Evolutionary conservation across 2,888 invertebrate species (phyloP).

Genomic region (Platynereis dumerilii): DNA sequence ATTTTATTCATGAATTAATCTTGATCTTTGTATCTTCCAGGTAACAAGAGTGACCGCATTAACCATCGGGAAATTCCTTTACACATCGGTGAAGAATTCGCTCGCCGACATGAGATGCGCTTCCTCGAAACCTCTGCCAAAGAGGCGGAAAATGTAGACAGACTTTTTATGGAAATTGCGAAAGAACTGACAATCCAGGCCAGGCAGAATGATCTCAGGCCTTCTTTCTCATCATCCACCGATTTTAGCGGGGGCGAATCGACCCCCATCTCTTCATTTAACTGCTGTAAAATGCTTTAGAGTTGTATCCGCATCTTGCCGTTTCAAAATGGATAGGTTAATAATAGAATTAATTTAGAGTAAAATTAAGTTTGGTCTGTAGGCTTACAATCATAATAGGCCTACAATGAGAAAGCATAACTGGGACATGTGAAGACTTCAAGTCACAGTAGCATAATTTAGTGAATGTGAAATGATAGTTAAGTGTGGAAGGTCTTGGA

Average conservation of each 20-base stretch:
- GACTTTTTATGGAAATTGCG: slow-evolving; percentile 95
- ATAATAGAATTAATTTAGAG: too few species aligned
- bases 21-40: slow-evolving; percentile 67
- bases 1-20: too few species aligned
- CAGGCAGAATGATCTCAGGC: slow-evolving; percentile 31
- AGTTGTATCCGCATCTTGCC: too few species aligned
- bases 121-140: slow-evolving; percentile 98
- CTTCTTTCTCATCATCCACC: slow-evolving; percentile 25
- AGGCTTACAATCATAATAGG: too few species aligned
- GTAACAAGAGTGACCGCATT: slow-evolving; percentile 96
- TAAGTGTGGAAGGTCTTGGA: too few species aligned
- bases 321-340: too few species aligned
- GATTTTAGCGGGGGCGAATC: slow-evolving; percentile 29
- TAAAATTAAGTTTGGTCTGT: too few species aligned
- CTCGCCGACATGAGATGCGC: slow-evolving; percentile 89
- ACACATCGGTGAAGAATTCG: slow-evolving; percentile 92
- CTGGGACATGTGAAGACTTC: too few species aligned
- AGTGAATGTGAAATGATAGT: too few species aligned
- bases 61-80: slow-evolving; percentile 90
- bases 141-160: slow-evolving; percentile 96
- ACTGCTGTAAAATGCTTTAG: slow-evolving; percentile 28
- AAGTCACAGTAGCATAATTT: too few species aligned
- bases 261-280: slow-evolving; percentile 30
- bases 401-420: too few species aligned
- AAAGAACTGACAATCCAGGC: slow-evolving; percentile 69